These are phyloP conservation scores for Candoia aspera DNA, from an alignment of 2,113 vertebrate genomes.

Conservation along the genomic window DNA sequence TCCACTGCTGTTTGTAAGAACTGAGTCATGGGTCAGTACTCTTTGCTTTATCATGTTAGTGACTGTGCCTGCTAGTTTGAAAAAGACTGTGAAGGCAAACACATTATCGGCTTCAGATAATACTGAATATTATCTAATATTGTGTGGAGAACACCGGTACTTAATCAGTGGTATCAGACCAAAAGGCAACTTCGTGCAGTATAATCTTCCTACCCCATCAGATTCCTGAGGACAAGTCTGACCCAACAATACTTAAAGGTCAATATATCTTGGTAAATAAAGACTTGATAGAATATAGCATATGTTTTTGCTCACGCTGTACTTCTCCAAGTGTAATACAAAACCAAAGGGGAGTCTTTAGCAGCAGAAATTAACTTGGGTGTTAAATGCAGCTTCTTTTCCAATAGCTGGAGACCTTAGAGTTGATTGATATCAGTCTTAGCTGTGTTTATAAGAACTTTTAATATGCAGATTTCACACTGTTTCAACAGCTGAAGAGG, in stretches of 20 bases:
- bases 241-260: conserved; percentile 30
- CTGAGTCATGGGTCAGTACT: background rate
- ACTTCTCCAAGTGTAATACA: fast-evolving
- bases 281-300: fast-evolving
- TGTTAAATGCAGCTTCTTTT: fast-evolving
- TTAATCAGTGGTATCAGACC: fast-evolving
- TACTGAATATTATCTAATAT: background rate
- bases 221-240: background rate
- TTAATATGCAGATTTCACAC: conserved; percentile 12
- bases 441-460: background rate
- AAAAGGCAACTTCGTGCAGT: conserved; percentile 2
- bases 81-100: background rate
- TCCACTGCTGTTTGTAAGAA: background rate
- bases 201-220: background rate
- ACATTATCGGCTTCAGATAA: background rate
- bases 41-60: background rate
- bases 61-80: background rate
- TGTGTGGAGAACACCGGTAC: background rate
- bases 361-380: background rate
- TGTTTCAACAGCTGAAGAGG: background rate
- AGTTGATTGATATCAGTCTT: background rate
- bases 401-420: background rate
- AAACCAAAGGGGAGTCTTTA: background rate
- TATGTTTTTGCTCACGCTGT: fast-evolving
- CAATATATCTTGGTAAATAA: conserved; percentile 20